Evolutionary conservation across 2,888 invertebrate species (phyloP).

Genomic region (Lobophora halterata): DNA sequence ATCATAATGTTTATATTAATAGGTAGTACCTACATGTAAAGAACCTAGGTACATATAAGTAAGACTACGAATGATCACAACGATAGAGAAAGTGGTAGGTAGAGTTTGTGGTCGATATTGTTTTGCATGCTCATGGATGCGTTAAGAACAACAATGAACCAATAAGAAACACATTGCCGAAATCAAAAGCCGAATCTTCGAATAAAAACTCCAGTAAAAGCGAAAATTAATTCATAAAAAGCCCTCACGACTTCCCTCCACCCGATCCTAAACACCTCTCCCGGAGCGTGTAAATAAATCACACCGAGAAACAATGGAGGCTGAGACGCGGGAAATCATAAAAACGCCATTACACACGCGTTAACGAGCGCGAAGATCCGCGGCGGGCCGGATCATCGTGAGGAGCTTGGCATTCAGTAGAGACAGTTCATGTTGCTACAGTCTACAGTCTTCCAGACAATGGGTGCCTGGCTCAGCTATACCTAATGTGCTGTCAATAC

Average conservation of each 20-base stretch:
- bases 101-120: no score
- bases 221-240: constrained; percentile 34
- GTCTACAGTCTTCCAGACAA: no score
- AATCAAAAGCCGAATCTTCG: background rate
- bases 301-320: constrained; percentile 54
- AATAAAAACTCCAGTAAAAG: constrained; percentile 15
- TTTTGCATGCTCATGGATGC: no score
- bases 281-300: constrained; percentile 51
- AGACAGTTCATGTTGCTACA: no score
- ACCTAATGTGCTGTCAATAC: no score
- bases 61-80: no score
- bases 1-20: no score
- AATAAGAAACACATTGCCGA: background rate
- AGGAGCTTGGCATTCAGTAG: no score
- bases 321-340: constrained; percentile 46
- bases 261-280: constrained; percentile 45
- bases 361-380: constrained; percentile 43
- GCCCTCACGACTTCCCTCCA: constrained; percentile 27
- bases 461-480: no score
- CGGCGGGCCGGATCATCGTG: constrained; percentile 20
- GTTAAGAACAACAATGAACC: background rate
- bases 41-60: no score
- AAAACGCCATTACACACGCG: constrained; percentile 57
- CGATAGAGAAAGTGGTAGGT: no score
- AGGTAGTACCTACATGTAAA: no score